A percentile compares a stretch with the other conserved stretches of the same genome.
These are phyloP conservation scores for Hylyphantes graminicola DNA, from an alignment of 1,140 invertebrate species.

Conservation along the genomic window DNA sequence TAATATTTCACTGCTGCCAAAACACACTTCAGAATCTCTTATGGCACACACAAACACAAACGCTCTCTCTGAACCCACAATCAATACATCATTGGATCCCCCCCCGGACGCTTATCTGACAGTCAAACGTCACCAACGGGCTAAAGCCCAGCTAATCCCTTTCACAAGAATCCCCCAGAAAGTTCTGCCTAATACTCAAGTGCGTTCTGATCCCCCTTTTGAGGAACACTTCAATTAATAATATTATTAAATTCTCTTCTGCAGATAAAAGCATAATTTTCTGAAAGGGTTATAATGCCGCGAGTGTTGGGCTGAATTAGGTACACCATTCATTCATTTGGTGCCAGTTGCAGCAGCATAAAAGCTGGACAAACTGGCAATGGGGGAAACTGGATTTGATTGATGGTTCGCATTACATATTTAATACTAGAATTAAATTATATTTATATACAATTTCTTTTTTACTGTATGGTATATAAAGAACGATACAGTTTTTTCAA, in stretches of 20 bases:
- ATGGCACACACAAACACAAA: no score
- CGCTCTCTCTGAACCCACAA: not conserved
- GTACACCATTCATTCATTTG: conserved; percentile 14
- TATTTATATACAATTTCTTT: no score
- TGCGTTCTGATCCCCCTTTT: not conserved
- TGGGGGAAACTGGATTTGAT: no score
- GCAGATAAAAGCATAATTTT: conserved; percentile 23
- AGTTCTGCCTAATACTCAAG: conserved; percentile 28
- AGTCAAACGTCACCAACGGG: conserved; percentile 8
- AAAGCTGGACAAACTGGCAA: conserved; percentile 4
- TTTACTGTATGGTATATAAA: no score
- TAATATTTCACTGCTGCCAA: no score
- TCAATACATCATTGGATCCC: conserved; percentile 39
- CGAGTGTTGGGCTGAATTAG: conserved; percentile 31
- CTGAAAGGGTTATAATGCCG: not conserved
- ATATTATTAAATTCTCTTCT: conserved; percentile 26
- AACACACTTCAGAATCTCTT: no score
- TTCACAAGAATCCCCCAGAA: conserved; percentile 23
- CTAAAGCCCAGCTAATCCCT: conserved; percentile 17
- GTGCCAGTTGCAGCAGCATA: no score
- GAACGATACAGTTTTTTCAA: no score
- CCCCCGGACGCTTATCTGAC: conserved; percentile 31
- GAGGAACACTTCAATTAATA: conserved; percentile 21
- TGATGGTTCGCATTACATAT: no score
- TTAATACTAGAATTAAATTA: no score